A percentile compares a stretch with the other conserved stretches of the same genome.
These are phyloP conservation scores for Propsilocerus akamusi DNA, from an alignment of 1,140 invertebrate species.

Conservation along the genomic window DNA sequence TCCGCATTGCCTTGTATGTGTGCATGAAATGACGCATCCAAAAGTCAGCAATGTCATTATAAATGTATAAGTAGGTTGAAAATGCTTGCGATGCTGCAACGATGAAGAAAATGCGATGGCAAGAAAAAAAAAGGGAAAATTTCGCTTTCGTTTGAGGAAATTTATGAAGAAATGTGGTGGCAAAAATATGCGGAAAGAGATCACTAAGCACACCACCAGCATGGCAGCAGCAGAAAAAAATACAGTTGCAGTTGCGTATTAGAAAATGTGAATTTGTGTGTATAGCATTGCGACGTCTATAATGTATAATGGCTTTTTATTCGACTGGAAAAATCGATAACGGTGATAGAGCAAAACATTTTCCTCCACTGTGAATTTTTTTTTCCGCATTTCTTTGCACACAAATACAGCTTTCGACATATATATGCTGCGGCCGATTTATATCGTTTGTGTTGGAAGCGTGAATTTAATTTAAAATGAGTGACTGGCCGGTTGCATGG, in stretches of 20 bases:
- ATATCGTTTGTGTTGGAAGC: too few relatives aligned
- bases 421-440: background rate
- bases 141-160: background rate
- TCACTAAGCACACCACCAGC: background rate
- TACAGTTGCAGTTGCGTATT: conserved; percentile 4
- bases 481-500: too few relatives aligned
- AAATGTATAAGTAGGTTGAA: conserved; percentile 3
- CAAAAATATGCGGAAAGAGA: too few relatives aligned
- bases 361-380: background rate
- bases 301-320: conserved; percentile 2
- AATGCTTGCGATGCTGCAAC: background rate
- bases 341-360: background rate
- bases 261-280: background rate
- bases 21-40: too few relatives aligned
- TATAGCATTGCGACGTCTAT: conserved; percentile 1
- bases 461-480: too few relatives aligned
- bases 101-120: background rate
- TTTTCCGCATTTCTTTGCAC: background rate
- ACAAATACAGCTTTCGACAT: background rate
- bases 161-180: too few relatives aligned
- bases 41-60: too few relatives aligned
- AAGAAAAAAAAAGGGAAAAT: background rate
- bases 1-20: too few relatives aligned
- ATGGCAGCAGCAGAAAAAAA: background rate
- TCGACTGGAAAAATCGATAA: conserved; percentile 3